Conservation (phyloP, 2,113 vertebrate species). For the Pithys albifrons region DNA sequence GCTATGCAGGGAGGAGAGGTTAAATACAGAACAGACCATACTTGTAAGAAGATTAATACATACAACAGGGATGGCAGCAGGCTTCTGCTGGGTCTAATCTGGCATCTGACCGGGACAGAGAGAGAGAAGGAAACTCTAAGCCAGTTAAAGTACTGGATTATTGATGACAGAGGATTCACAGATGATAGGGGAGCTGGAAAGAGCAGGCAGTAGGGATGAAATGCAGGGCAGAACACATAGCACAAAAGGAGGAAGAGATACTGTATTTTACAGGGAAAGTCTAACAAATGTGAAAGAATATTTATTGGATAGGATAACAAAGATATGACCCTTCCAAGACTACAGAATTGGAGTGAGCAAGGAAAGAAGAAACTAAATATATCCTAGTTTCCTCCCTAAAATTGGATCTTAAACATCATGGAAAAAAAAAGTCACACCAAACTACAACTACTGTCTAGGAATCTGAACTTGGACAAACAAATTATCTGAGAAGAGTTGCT, state of each 20-base stretch:
- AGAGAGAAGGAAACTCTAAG: constrained; percentile 53
- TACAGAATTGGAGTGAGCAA: not conserved
- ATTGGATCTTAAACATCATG: not conserved
- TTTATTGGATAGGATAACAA: not conserved
- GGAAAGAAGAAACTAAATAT: not conserved
- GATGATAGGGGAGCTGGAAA: constrained; percentile 7
- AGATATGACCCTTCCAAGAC: not conserved
- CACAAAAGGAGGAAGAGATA: not conserved
- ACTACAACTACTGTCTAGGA: not conserved
- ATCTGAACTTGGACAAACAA: constrained; percentile 12
- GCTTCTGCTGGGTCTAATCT: constrained; percentile 54
- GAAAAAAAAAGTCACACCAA: not conserved
- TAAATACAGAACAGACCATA: constrained; percentile 47
- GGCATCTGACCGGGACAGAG: constrained; percentile 39
- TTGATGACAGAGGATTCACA: constrained; percentile 48
- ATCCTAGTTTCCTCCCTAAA: not conserved
- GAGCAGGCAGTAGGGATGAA: not conserved
- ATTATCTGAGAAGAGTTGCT: not conserved
- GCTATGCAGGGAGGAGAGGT: not conserved
- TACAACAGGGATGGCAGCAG: constrained; percentile 28
- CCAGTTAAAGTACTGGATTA: constrained; percentile 50
- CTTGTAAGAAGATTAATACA: constrained; percentile 53
- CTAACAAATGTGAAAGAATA: not conserved
- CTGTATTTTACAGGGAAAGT: not conserved
- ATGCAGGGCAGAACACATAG: not conserved